Evolutionary conservation across 2,797 vertebrate species (phyloP), one percentile per base, ranked within the genome.

Genomic region (Halcyon leucocephala): DNA sequence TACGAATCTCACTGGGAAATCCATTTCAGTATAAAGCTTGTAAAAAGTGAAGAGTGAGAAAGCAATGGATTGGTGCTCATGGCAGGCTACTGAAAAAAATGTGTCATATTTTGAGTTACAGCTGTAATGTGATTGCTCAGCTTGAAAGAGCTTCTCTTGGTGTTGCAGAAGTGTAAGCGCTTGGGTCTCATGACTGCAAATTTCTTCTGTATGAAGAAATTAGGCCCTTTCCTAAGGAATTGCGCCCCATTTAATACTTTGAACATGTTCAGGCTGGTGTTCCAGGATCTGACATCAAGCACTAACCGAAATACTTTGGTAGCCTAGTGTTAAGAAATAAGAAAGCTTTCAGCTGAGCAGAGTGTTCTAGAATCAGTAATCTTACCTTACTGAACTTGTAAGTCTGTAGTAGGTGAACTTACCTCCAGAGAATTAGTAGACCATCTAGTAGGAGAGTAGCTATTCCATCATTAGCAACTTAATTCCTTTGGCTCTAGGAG

Each of bases 1-100:
- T 72, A 73, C 87, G 92, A 92, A 88, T 94, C 90, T 92, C 55
- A 24, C 66, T 46, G 55, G 76, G 54, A 89, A 95, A 93, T 69
- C 58, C 54, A 62, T 92, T 96, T 95, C 49, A 86, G 25, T 67
- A 37, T 72, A 76, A 92, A 91, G 69, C 65, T 67, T 76, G 22
- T 88, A 78, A 88, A 89, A 93, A 89, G 15, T 26, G 26, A 29
- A 83, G 41, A 64, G 14, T 62, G 10, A 89, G 41, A 82, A 87
- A 33, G 55, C 9, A 89, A 7, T 61, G 54, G 33, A 79, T 58
- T 83, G 61, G 13, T 83, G 21, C 22, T 76, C 11, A 25, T 70
- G 51, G 31, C n/a, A 89, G 15, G 12, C 15, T 71, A 33, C 49
- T 61, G 21, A 65, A 89, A 71, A 71, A 86, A 42, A 66, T 31